Base-by-base conservation (phyloP, 2,797 vertebrate species). In the Mormyrops attenuatus region DNA sequence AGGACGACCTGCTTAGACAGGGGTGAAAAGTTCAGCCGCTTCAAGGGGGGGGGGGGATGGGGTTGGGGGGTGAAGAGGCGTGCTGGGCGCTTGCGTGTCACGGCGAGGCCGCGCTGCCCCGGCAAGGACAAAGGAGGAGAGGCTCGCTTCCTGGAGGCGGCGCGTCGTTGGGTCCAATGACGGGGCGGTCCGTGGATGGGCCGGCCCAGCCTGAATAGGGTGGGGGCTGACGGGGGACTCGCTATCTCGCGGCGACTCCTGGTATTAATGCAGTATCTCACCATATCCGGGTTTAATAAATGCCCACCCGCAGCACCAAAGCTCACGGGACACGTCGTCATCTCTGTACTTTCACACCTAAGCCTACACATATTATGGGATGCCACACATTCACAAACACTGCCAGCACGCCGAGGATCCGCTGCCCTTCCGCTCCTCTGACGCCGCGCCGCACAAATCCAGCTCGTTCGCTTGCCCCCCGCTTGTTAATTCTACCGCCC, bases 21-120 rank as follows among this genome's bases (percentile, higher is more conserved):
- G 93, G 96, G 95, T 96, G 95, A 96, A 95, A 93, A 96, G 96
- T 96, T 96, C 95, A 96, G 91, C 91, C 90, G 94, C 96, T 96
- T 96, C 96, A 96, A 96, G 96, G 89, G 22, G 22, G 6, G 8
- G 49, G 9, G 52, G 26, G 63, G 47, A 0, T 9, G 44, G 47
- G 49, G 9, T 7, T 4, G 52, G 49, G 85, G n/a, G 52, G 9
- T 6, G 44, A 82, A 2, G 80, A 38, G 22, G 20, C 88, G 13
- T 38, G 73, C 73, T 55, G 38, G 41, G 34, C 50, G 41, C 77
- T 38, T 30, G 77, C 5, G 17, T 69, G 49, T 50, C 49, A 49
- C 15, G 13, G 11, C 13, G n/a, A 55, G 88, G 73, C 50, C 50
- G 73, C 30, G 5, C 26, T n/a, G 88, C 49, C 73, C 69, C 15